A percentile compares a stretch with the other conserved stretches of the same genome.
Conservation (phyloP, 2,113 vertebrate genomes). For the Coturnix japonica region DNA sequence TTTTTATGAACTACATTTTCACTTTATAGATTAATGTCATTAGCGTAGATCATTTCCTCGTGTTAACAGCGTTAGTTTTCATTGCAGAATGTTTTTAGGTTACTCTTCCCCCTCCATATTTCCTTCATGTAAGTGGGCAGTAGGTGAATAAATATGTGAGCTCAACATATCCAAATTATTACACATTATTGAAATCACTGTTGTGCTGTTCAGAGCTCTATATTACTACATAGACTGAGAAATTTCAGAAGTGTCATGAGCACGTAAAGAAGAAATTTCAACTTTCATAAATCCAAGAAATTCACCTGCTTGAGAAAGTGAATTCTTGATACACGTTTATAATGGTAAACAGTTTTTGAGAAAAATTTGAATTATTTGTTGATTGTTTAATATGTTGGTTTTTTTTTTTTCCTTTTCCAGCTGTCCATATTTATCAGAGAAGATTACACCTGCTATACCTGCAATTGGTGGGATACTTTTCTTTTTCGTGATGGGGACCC, state of each 20-base stretch:
- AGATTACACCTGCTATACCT: conserved; percentile 91
- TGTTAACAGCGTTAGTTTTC: not conserved
- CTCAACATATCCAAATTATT: not conserved
- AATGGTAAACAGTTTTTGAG: not conserved
- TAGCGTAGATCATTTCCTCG: not conserved
- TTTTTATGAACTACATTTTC: not conserved
- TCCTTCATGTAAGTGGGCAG: not conserved
- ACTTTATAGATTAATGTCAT: not conserved
- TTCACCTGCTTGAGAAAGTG: not conserved
- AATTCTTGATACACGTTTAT: not conserved
- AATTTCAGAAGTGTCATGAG: not conserved
- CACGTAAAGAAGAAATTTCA: not conserved
- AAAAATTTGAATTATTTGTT: not conserved
- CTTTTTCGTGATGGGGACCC: conserved; percentile 93
- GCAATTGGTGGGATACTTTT: conserved; percentile 90
- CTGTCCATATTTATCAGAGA: conserved; percentile 87
- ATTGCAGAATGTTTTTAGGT: not conserved
- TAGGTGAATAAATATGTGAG: not conserved
- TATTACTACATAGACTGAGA: not conserved
- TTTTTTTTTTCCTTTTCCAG: conserved; percentile 72
- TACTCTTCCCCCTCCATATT: not conserved
- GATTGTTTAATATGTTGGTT: not conserved
- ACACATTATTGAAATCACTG: not conserved
- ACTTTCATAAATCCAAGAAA: not conserved
- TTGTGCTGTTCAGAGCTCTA: not conserved